Evolutionary conservation across 2,888 invertebrate genomes (phyloP), one percentile per base, ranked within the genome.

Genomic region (Harpagoxenus sublaevis): DNA sequence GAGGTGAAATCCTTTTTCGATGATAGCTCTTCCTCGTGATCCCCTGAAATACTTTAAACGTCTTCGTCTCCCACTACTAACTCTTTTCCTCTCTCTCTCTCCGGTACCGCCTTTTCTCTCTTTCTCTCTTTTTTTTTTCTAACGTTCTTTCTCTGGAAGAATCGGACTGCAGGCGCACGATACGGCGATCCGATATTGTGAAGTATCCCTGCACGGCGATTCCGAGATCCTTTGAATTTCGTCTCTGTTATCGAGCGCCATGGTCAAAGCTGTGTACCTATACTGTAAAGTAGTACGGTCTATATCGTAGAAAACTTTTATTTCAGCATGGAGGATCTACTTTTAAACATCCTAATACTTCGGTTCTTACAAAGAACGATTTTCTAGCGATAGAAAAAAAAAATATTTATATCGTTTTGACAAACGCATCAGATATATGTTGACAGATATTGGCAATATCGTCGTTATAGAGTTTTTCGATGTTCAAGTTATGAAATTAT

Each of bases 1-100:
- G 74, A 57, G 42, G 81, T 51, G 68, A 84, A 84, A 89, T 89
- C 88, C 89, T 88, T 89, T 89, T 81, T 89, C 89, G 89, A 88
- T 83, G 86, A 87, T 88, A 87, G 84, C 87, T 83, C 84, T 79
- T 84, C 65, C 70, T 85, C 84, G 86, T 83, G 88, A 89, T 86
- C 82, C 82, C 62, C 28, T 78, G 88, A 84, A 86, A 89, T 79
- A 79, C 88, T 87, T 86, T 86, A 85, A 85, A 85, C 74, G 88
- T 86, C 79, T 84, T 62, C 66, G 45, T 78, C 31, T 57, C 62
- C 60, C 35, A 23, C 53, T 48, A n/a, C 39, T 18, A 39, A 62
- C 70, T 8, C 23, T 57, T n/a, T 15, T 62, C 12, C 66, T 15
- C 18, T 23, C 48, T 57, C 9, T 10, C 45, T 0, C 45, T 39